Conservation (phyloP, 2,113 vertebrate species). For the Furnarius figulus region DNA sequence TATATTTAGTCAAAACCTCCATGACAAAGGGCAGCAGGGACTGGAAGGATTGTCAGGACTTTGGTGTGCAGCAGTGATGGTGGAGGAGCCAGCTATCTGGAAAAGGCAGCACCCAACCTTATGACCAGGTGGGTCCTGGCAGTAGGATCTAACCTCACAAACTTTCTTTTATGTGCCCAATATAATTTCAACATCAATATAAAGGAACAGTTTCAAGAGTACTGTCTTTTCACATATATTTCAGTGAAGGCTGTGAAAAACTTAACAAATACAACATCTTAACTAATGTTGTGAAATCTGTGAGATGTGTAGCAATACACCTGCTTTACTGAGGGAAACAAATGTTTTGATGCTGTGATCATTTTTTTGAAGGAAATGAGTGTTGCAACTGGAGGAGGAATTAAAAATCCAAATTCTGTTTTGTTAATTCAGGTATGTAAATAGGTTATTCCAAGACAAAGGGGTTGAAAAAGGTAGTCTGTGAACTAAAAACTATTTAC, state of each 20-base stretch:
- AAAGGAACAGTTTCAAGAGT: background rate
- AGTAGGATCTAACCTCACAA: background rate
- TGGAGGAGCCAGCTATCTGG: background rate
- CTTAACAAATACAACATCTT: background rate
- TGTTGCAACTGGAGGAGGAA: background rate
- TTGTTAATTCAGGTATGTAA: background rate
- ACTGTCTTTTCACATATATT: background rate
- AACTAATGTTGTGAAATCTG: background rate
- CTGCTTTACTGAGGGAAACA: background rate
- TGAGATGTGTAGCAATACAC: background rate
- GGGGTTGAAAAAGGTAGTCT: background rate
- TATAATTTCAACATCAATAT: background rate
- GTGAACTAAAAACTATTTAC: background rate
- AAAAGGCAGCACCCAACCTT: background rate
- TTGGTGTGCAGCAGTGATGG: background rate
- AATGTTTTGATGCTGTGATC: background rate
- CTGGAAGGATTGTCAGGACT: background rate
- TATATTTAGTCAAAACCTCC: constrained; percentile 49
- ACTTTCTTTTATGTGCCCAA: too few relatives aligned
- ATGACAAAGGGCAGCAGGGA: background rate
- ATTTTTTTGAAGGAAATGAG: background rate
- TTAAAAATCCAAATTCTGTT: background rate
- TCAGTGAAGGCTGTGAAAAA: background rate
- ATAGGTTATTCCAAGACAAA: background rate
- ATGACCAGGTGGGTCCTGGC: background rate